These are phyloP conservation scores for Drosophila anceps DNA, from an alignment of 2,888 invertebrate genomes.

Conservation along the genomic window DNA sequence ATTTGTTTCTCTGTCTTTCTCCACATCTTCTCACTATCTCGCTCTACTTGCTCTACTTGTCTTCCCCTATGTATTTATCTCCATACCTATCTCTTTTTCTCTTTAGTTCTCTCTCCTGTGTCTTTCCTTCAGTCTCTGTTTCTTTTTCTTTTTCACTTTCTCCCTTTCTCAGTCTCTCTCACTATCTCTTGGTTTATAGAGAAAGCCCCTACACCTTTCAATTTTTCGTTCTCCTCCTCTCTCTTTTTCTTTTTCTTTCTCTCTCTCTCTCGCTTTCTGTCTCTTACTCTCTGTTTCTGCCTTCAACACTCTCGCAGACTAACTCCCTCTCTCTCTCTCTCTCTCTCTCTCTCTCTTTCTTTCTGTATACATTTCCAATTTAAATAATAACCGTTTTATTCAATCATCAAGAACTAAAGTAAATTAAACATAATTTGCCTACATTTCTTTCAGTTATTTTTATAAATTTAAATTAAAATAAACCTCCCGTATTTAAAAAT, in stretches of 20 bases:
- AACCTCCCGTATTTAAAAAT: too few relatives aligned
- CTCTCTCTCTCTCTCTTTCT: not conserved
- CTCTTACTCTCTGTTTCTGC: too few relatives aligned
- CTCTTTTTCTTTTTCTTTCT: not conserved
- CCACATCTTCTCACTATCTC: too few relatives aligned
- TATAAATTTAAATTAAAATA: too few relatives aligned
- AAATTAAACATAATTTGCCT: not conserved
- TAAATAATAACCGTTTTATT: not conserved
- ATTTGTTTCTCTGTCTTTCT: too few relatives aligned
- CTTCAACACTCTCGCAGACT: not conserved
- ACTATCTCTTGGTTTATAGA: not conserved
- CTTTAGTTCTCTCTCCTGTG: not conserved
- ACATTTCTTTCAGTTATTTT: not conserved
- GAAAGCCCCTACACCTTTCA: too few relatives aligned
- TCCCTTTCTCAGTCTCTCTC: not conserved
- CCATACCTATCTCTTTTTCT: too few relatives aligned
- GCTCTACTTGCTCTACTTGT: too few relatives aligned
- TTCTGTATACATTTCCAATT: not conserved
- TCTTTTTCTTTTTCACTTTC: not conserved
- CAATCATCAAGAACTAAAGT: not conserved
- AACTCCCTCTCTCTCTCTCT: not conserved
- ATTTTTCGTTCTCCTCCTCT: not conserved
- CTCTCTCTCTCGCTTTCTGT: not conserved
- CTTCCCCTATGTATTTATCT: too few relatives aligned
- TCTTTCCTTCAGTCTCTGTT: not conserved